Conservation (phyloP, 2,888 invertebrate genomes). For the Noctua janthe region DNA sequence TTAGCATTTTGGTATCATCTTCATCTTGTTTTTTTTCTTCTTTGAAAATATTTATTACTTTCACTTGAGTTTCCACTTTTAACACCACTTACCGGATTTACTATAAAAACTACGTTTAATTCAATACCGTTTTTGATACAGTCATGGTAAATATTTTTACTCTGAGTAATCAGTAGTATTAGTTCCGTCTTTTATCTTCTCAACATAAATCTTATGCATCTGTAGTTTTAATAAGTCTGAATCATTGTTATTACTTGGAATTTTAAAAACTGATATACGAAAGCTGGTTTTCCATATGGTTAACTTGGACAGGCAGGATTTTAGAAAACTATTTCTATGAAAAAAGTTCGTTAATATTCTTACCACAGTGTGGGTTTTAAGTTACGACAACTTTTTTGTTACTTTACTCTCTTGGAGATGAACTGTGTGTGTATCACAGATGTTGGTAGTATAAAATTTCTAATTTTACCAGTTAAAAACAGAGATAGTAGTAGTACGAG, state of each 20-base stretch:
- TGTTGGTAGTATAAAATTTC: conserved; percentile 28
- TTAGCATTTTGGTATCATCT: conserved; percentile 12
- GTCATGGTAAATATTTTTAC: conserved; percentile 25
- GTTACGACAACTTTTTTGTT: conserved; percentile 52
- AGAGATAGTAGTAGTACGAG: not conserved
- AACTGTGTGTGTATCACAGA: conserved; percentile 26
- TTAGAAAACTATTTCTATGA: conserved; percentile 24
- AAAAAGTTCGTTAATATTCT: conserved; percentile 55
- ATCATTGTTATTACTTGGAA: conserved; percentile 29
- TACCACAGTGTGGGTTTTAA: conserved; percentile 35
- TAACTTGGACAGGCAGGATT: conserved; percentile 8
- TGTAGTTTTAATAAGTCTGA: conserved; percentile 23
- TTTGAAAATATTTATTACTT: conserved; percentile 44
- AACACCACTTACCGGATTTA: conserved; percentile 25
- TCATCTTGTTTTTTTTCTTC: conserved; percentile 24
- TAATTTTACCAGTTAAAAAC: not conserved
- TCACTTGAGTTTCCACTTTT: conserved; percentile 37
- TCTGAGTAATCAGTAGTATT: conserved; percentile 21
- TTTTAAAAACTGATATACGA: not conserved
- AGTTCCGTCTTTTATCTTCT: not conserved
- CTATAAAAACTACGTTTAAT: conserved; percentile 35
- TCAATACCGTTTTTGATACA: conserved; percentile 17
- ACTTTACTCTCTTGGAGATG: conserved; percentile 38
- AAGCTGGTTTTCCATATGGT: not conserved
- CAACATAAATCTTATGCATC: not conserved